These are phyloP conservation scores for Tokudaia tokunoshimensis DNA, from an alignment of 2,797 vertebrate species.

Conservation along the genomic window DNA sequence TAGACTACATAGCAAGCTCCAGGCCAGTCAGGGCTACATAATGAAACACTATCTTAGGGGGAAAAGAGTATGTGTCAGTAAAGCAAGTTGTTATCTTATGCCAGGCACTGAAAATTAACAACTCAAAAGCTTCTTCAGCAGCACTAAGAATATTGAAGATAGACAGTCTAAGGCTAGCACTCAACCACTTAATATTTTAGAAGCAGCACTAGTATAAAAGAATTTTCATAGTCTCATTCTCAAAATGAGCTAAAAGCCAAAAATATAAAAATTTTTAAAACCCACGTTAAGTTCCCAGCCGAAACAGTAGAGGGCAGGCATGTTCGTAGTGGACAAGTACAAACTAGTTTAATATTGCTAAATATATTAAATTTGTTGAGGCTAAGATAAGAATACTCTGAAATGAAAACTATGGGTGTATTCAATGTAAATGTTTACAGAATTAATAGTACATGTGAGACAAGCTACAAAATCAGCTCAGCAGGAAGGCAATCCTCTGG, in stretches of 20 bases:
- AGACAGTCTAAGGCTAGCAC: background rate
- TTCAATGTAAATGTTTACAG: constrained; percentile 1
- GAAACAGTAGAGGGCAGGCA: constrained; percentile 81
- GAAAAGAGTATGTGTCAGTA: background rate
- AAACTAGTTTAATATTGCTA: constrained; percentile 11
- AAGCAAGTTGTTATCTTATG: constrained; percentile 24
- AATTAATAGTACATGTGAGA: background rate
- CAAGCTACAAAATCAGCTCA: constrained; percentile 55
- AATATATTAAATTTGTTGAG: constrained; percentile 9
- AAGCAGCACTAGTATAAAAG: constrained; percentile 23
- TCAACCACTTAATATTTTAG: constrained; percentile 55
- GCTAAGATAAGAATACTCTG: background rate
- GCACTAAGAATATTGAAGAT: background rate
- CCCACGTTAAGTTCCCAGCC: background rate
- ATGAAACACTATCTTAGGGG: background rate
- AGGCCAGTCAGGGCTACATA: background rate
- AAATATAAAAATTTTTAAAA: background rate
- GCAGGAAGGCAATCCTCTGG: background rate
- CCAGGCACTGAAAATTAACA: background rate
- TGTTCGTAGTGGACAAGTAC: constrained; percentile 4
- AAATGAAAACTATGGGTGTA: constrained; percentile 4
- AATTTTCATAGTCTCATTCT: constrained; percentile 25
- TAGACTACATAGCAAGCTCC: background rate
- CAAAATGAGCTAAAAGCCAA: constrained; percentile 27
- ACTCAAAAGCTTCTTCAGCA: background rate